phyloP scores from a whole-genome alignment of 2,113 vertebrate species.

The Chloropsis hardwickii region DNA sequence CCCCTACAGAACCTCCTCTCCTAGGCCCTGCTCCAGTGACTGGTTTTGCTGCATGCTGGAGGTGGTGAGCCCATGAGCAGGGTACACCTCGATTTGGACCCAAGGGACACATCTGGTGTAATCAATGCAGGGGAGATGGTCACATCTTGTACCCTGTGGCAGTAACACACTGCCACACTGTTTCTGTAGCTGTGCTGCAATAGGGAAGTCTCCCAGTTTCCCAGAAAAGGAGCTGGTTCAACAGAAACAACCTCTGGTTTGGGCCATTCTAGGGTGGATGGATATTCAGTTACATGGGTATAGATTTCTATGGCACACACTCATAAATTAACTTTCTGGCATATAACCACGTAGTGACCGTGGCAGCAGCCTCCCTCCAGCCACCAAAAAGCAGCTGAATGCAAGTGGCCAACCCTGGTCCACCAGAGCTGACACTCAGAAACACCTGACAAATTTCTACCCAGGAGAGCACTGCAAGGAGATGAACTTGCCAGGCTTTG shows the following conservation, averaged over 20 bases:
- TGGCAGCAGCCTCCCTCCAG: not conserved
- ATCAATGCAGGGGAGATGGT: not conserved
- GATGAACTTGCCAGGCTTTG: not conserved
- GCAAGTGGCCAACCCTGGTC: rapidly evolving
- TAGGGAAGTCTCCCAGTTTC: not conserved
- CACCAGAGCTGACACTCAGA: not conserved
- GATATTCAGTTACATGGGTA: not conserved
- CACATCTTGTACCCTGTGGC: rapidly evolving
- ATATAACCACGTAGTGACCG: not conserved
- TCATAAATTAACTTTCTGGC: not conserved
- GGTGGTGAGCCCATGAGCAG: not conserved
- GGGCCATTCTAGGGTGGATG: too few species aligned
- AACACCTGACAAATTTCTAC: not conserved
- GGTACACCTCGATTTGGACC: rapidly evolving
- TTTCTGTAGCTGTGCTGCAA: not conserved
- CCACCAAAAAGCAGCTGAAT: not conserved
- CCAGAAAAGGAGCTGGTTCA: not conserved
- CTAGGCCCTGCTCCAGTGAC: not conserved
- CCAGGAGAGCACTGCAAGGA: not conserved
- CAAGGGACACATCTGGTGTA: not conserved
- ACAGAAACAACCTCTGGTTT: not conserved
- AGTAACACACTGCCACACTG: rapidly evolving
- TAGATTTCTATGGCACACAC: not conserved
- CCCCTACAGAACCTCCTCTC: not conserved
- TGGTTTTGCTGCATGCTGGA: rapidly evolving